Evolutionary conservation across 92 coral and sea anemone species (phyloP), one percentile per base, ranked within the genome.

Genomic region (Palythoa grandiflora): DNA sequence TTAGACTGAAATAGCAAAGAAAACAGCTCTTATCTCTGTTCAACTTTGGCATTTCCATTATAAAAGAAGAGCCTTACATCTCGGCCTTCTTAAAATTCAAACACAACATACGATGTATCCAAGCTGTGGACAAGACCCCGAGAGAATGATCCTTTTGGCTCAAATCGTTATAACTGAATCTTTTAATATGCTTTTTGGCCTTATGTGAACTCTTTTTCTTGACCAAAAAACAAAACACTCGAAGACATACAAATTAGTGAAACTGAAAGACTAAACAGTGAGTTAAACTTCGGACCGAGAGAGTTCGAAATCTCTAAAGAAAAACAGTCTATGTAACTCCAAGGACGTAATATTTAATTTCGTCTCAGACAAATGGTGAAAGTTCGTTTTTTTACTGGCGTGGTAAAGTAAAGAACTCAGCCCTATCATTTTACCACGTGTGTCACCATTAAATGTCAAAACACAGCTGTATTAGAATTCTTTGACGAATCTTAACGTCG

Each of bases 1-100:
- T n/a, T 28, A 19, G 21, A 38, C 74, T 81, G 60, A 81, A 81
- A 81, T 81, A 81, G 86, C 86, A 81, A 65, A 81, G 86, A 48
- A 81, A 73, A 81, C 50, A 66, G 21, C 40, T 81, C 86, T 81
- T 81, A 81, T 81, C 86, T 65, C 55, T 66, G 74, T 65, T 71
- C 21, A 66, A 81, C 50, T 66, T 50, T 80, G 85, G 39, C 85
- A 65, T 61, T 51, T 81, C 75, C 60, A 63, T 81, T 65, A 81
- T 59, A 61, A n/a, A 44, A 13, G 54, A 38, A 38, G 38, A 50
- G 4, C 53, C 15, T 9, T 8, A 61, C 71, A 61, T 79, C 55
- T 2, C 35, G 28, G 28, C 12, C 7, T 68, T 73, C 19, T 36
- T 54, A 17, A 15, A 12, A 35, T n/a, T 74, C 39, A 66, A 65